phyloP scores from a whole-genome alignment of 1,140 invertebrate genomes.

The Mycetomoellerius zeteki region DNA sequence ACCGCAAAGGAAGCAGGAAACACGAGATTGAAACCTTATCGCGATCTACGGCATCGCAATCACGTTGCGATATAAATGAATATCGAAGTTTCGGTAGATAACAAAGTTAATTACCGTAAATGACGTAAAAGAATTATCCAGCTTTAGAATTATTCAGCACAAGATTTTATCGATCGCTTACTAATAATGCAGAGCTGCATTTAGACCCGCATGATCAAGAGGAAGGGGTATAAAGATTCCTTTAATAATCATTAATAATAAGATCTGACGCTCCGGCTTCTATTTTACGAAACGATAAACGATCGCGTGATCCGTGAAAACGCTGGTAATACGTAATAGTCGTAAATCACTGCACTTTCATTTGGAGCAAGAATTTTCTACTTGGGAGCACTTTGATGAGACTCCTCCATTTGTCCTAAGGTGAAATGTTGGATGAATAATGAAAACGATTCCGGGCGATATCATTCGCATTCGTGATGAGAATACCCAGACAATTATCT shows the following conservation, averaged over 20 bases:
- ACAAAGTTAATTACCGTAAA: conserved; percentile 13
- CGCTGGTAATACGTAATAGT: conserved; percentile 25
- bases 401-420: conserved; percentile 50
- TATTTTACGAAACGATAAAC: conserved; percentile 27
- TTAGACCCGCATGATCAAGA: not conserved
- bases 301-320: not conserved
- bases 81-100: not conserved
- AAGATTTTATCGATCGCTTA: not conserved
- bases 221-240: not conserved
- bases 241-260: not conserved
- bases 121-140: not conserved
- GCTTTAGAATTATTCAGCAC: not conserved
- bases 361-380: conserved; percentile 44
- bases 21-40: conserved; percentile 17
- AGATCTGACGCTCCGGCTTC: not conserved
- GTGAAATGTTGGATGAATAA: conserved; percentile 11
- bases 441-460: not conserved
- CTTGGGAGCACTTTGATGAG: conserved; percentile 52
- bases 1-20: not conserved
- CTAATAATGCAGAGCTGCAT: not conserved
- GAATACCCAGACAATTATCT: not conserved
- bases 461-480: not conserved
- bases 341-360: conserved; percentile 48
- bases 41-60: not conserved
- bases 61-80: conserved; percentile 4